Base-by-base conservation (phyloP, 92 coral and sea anemone species). In the Plumapathes pennacea region DNA sequence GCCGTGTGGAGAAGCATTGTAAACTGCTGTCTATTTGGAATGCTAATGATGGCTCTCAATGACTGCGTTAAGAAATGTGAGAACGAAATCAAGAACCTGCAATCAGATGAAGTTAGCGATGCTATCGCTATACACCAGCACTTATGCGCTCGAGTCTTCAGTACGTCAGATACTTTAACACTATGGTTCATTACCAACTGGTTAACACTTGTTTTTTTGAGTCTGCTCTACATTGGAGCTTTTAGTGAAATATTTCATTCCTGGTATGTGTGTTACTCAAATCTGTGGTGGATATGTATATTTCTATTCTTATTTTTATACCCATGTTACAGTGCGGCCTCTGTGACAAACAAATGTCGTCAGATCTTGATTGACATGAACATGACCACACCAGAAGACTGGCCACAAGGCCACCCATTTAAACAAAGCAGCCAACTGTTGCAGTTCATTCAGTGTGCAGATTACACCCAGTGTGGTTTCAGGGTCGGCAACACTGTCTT, bases 301-400 rank as follows among this genome's bases (percentile, higher is more conserved):
- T 58, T 58, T 36, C 29, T 78, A 2, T 83, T 70, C 25, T 74
- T 54, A 18, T 83, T 77, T 47, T 78, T 78, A 11, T 84, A 77
- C 53, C 90, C 90, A 4, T 71, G 90, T 40, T 84, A 64, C 81
- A 30, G 72, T 52, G 85, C 90, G n/a, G 81, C 90, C 27, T 67
- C 80, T 5, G 53, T 83, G 52, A 77, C 90, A 38, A 46, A 43
- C 1, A 57, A 55, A 25, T 77, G 85, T 13, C 70, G 72, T 64
- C 77, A 58, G 55, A 72, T 71, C 54, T 81, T 84, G 25, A 50
- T 46, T 13, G 69, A 78, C 34, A 55, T 84, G n/a, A 84, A 84
- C 67, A 59, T 65, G 82, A 84, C 61, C 29, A 71, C 71, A 19
- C 57, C 67, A 23, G 77, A 84, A 1, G 82, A 78, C 20, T 84